Evolutionary conservation across 2,888 invertebrate genomes (phyloP), one percentile per base, ranked within the genome.

Genomic region (Acanthococcus lagerstroemiae): DNA sequence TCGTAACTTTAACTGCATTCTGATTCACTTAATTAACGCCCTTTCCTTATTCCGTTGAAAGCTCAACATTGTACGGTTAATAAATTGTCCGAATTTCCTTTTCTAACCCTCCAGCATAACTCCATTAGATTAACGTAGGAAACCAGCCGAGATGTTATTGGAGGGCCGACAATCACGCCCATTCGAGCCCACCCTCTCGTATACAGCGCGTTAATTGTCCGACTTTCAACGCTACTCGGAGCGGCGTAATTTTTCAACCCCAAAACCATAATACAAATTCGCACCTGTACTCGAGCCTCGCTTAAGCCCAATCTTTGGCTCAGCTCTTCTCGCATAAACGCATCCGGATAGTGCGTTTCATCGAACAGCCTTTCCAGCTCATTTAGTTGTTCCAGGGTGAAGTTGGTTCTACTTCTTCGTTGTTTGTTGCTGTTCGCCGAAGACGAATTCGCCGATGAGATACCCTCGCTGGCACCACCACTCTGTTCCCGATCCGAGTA

Each of bases 331-430:
- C 94, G 82, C 66, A 90, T 77, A 73, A 84, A 84, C 24, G 94
- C 94, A 74, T 94, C 94, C 6, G 94, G 95, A 76, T 95, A 95
- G 74, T 94, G 94, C 0, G 94, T 95, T 77, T 93, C 91, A 76
- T 92, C 91, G 77, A 95, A 95, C 22, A 95, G 81, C 0, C 90
- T 86, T 76, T 95, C 95, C 73, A 95, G 77, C 74, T 94, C 92
- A 74, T 90, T 89, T 55, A 95, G 80, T 77, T 95, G 95, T 75
- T 93, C 92, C 1, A 94, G 92, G 25, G 92, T 93, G 76, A 95
- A 95, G 0, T 94, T 95, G 7, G 95, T 95, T 25, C 95, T 81
- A 77, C 94, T 94, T 68, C 94, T 82, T 68, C 94, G 82, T 82
- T 95, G 87, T 67, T 63, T 63, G 44, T 44, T 63, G 7, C 52